These are phyloP conservation scores for Acipenser transmontanus DNA, from an alignment of 2,797 vertebrate species.

Conservation along the genomic window DNA sequence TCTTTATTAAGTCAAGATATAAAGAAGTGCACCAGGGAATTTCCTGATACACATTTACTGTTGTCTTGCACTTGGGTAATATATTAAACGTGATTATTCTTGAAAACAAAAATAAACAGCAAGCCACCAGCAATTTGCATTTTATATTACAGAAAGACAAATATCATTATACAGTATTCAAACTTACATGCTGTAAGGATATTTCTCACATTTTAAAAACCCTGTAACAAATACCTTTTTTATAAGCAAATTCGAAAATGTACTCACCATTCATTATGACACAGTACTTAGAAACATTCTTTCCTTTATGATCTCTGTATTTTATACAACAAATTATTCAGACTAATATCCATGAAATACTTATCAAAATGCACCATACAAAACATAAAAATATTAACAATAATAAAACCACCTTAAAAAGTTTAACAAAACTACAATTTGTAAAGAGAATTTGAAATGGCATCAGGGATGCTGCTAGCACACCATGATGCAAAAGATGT, in stretches of 20 bases:
- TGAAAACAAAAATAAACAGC: constrained; percentile 8
- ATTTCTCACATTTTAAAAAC: neutral
- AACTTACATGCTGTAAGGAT: too few species aligned
- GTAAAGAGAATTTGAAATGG: constrained; percentile 56
- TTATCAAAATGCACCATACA: neutral
- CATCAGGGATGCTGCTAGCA: constrained; percentile 50
- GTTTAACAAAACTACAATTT: constrained; percentile 1
- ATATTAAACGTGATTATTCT: too few species aligned
- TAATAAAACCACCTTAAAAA: neutral
- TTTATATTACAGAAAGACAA: too few species aligned
- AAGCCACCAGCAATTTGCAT: neutral
- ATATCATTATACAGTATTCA: too few species aligned
- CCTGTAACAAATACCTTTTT: neutral
- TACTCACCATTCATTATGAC: constrained; percentile 17
- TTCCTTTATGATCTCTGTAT: neutral
- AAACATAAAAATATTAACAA: neutral
- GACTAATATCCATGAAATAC: too few species aligned
- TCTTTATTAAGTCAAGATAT: too few species aligned
- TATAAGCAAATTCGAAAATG: neutral
- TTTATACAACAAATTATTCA: neutral
- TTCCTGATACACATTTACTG: too few species aligned
- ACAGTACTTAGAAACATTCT: constrained; percentile 7
- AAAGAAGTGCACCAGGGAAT: too few species aligned
- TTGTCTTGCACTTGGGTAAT: too few species aligned
- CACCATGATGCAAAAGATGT: constrained; percentile 63